Evolutionary conservation across 2,888 invertebrate species (phyloP).

Genomic region (Drosophila longiperda): DNA sequence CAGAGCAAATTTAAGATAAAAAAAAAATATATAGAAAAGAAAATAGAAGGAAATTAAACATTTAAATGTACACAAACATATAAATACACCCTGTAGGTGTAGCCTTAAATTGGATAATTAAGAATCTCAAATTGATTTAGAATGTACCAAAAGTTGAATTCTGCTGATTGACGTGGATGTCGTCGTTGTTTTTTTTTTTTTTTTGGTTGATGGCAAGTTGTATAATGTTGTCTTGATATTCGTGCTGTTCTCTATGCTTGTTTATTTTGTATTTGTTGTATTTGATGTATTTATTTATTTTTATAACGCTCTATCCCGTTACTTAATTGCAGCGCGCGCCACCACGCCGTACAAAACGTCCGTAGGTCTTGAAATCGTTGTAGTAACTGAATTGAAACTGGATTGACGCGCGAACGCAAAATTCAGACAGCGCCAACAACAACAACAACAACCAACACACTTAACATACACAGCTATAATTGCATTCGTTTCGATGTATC

Average conservation of each 20-base stretch:
- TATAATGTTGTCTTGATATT: slow-evolving; percentile 56
- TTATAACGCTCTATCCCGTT: slow-evolving; percentile 63
- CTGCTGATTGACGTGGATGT: slow-evolving; percentile 53
- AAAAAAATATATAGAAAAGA: background rate
- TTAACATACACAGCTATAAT: slow-evolving; percentile 33
- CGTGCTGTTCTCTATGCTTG: slow-evolving; percentile 31
- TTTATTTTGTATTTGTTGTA: slow-evolving; percentile 24
- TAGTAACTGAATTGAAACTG: slow-evolving; percentile 75
- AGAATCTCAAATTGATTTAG: slow-evolving; percentile 18
- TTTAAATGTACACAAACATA: slow-evolving; percentile 18
- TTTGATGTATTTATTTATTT: slow-evolving; percentile 27
- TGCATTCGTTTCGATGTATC: slow-evolving; percentile 56
- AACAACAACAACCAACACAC: slow-evolving; percentile 55
- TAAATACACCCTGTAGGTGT: background rate
- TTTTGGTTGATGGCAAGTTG: slow-evolving; percentile 58
- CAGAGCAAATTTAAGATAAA: background rate
- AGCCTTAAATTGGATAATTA: slow-evolving; percentile 6
- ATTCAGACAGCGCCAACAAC: slow-evolving; percentile 50
- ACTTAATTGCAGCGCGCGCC: slow-evolving; percentile 74
- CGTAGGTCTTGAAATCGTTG: slow-evolving; percentile 79
- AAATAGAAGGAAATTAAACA: slow-evolving; percentile 1
- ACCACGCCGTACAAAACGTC: slow-evolving; percentile 70
- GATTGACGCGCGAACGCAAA: slow-evolving; percentile 69
- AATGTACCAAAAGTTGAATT: slow-evolving; percentile 54
- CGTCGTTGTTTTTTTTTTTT: slow-evolving; percentile 35